Base-by-base conservation (phyloP, 2,888 invertebrate species). In the Brassicogethes aeneus region DNA sequence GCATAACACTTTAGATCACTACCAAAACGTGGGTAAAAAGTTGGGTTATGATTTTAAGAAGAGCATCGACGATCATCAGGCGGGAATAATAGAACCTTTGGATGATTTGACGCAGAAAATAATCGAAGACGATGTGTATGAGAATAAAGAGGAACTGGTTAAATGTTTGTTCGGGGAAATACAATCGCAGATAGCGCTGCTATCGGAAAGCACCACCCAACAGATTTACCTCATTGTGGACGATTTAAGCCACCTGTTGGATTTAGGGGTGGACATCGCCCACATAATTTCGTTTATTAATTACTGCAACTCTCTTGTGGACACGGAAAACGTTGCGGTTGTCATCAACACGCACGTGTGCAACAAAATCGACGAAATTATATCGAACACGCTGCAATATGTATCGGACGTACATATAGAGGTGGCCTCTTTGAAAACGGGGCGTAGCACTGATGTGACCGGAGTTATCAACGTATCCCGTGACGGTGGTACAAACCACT, bases 1-100 rank as follows among this genome's bases (percentile, higher is more conserved):
- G 44, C 86, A 86, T 59, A 82, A 85, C 55, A 77, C 80, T 2
- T 69, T 82, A 36, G 73, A 75, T 39, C 86, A 87, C 60, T 87
- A 84, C 56, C 79, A 83, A 44, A 81, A 79, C 65, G 75, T 85
- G 23, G 82, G 84, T 10, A 76, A 82, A 57, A 80, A 82, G 55
- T 71, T 86, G 57, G 85, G 84, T 37, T 84, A 80, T 57, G 84
- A 84, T 61, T 65, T 85, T 17, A 71, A 74, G 23, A 64, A 71
- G 37, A 66, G 73, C 42, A 61, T 70, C 16, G 68, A 69, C 34
- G 61, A 69, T 12, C 72, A 72, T 35, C 65, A 65, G n/a, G 65
- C 76, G 1, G 66, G 62, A 16, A 62, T 73, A 2, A 65, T 79
- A 15, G 78, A 79, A 53, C 71, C 74, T 1, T 62, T 79, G 41